phyloP scores from a whole-genome alignment of 2,888 invertebrate species.

The Drosophila gaucha region DNA sequence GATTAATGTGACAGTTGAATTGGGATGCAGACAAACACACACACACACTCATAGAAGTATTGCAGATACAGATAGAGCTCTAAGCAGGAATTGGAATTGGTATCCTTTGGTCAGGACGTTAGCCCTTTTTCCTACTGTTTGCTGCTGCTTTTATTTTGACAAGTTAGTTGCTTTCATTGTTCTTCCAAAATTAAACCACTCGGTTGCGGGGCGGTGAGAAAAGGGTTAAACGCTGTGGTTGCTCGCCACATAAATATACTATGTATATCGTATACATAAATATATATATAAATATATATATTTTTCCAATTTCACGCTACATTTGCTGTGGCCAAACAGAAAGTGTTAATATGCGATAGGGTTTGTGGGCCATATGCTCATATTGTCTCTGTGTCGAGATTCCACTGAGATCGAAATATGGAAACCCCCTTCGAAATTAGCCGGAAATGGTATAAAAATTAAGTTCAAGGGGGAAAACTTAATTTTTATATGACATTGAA shows the following conservation, averaged over 20 bases:
- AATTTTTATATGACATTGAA: conserved; percentile 51
- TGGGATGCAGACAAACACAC: conserved; percentile 61
- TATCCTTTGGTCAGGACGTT: conserved; percentile 27
- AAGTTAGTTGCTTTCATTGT: conserved; percentile 73
- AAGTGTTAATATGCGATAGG: conserved; percentile 72
- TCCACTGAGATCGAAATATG: neutral
- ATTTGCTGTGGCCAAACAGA: conserved; percentile 56
- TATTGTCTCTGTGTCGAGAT: conserved; percentile 16
- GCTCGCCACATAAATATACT: conserved; percentile 11
- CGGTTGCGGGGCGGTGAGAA: conserved; percentile 25
- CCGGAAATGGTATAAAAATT: conserved; percentile 60
- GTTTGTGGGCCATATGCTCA: conserved; percentile 64
- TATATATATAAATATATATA: conserved; percentile 11
- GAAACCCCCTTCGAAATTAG: conserved; percentile 55
- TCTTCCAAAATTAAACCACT: conserved; percentile 60
- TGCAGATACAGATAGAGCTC: conserved; percentile 1
- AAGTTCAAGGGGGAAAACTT: conserved; percentile 48
- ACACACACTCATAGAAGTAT: conserved; percentile 41
- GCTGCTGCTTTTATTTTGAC: conserved; percentile 44
- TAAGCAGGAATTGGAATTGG: conserved; percentile 24
- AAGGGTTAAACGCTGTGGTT: conserved; percentile 71
- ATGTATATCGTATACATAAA: neutral
- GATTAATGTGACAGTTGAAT: conserved; percentile 83
- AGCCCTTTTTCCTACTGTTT: conserved; percentile 3
- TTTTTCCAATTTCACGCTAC: conserved; percentile 81